Evolutionary conservation across 2,797 vertebrate species (phyloP).

Genomic region (Adelosebastes latens): DNA sequence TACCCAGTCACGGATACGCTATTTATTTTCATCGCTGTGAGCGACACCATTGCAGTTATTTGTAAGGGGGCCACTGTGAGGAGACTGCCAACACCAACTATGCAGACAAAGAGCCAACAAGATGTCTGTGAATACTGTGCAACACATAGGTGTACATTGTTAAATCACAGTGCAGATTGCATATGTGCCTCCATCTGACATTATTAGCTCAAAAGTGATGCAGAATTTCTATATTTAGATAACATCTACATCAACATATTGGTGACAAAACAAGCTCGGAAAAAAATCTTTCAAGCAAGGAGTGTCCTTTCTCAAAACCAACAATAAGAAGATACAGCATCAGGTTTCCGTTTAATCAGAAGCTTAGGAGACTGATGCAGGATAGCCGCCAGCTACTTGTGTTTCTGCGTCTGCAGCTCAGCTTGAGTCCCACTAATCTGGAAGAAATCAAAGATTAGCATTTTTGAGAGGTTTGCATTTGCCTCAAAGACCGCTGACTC

Average conservation of each 20-base stretch:
- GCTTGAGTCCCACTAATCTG: conserved; percentile 77
- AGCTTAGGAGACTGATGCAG: conserved; percentile 63
- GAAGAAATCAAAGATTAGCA: conserved; percentile 82
- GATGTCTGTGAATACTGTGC: conserved; percentile 22
- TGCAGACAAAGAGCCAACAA: conserved; percentile 19
- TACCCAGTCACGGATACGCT: conserved; percentile 2
- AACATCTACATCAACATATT: conserved; percentile 13
- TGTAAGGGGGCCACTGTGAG: not conserved
- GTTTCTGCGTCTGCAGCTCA: conserved; percentile 70
- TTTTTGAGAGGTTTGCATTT: conserved; percentile 77
- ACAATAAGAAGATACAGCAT: conserved; percentile 46
- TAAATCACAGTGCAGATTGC: conserved; percentile 3
- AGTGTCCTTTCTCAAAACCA: conserved; percentile 45
- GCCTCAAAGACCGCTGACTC: conserved; percentile 73
- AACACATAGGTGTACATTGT: conserved; percentile 8
- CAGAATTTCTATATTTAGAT: not conserved
- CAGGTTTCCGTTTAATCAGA: conserved; percentile 69
- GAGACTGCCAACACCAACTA: conserved; percentile 17
- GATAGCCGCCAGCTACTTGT: conserved; percentile 68
- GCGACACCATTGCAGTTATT: conserved; percentile 18
- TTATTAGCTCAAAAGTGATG: not conserved
- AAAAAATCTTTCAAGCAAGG: conserved; percentile 32
- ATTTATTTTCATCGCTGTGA: conserved; percentile 33
- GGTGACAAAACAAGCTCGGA: conserved; percentile 7
- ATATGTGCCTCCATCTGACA: not conserved